Conservation (phyloP, 2,113 vertebrate species). For the Hemibagrus wyckioides region DNA sequence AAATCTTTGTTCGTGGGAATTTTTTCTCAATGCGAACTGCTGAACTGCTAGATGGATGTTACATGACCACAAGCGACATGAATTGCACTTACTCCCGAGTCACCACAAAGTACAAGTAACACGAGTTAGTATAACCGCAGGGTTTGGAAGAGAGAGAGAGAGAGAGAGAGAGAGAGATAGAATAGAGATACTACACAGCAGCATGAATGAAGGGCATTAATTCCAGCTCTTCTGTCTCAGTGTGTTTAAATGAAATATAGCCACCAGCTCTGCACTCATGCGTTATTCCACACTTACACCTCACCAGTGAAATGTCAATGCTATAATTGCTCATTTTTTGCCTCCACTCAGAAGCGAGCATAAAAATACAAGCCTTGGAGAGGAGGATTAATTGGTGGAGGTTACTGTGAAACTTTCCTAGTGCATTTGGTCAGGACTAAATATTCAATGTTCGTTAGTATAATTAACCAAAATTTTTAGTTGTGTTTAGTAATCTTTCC, state of each 20-base stretch:
- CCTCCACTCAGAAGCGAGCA: neutral
- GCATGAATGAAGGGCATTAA: neutral
- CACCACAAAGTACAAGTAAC: neutral
- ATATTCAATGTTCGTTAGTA: slow-evolving; percentile 26
- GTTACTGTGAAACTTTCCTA: neutral
- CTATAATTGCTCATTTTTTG: slow-evolving; percentile 24
- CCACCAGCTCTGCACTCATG: neutral
- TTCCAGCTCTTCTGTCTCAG: neutral
- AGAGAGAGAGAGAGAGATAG: neutral
- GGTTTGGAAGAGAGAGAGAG: neutral
- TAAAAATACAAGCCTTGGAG: slow-evolving; percentile 8
- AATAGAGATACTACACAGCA: neutral
- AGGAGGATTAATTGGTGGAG: neutral
- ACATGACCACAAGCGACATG: neutral
- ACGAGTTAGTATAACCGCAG: neutral
- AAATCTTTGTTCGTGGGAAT: neutral
- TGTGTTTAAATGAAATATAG: neutral
- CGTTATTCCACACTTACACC: slow-evolving; percentile 1
- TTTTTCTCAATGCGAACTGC: neutral
- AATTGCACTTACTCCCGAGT: no score
- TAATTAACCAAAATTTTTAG: slow-evolving; percentile 26
- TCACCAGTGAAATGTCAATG: neutral
- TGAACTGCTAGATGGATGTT: neutral
- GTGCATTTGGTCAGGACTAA: slow-evolving; percentile 18
- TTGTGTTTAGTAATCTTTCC: slow-evolving; percentile 9